Conservation (phyloP, 2,113 vertebrate genomes). For the Cnemophilus loriae region DNA sequence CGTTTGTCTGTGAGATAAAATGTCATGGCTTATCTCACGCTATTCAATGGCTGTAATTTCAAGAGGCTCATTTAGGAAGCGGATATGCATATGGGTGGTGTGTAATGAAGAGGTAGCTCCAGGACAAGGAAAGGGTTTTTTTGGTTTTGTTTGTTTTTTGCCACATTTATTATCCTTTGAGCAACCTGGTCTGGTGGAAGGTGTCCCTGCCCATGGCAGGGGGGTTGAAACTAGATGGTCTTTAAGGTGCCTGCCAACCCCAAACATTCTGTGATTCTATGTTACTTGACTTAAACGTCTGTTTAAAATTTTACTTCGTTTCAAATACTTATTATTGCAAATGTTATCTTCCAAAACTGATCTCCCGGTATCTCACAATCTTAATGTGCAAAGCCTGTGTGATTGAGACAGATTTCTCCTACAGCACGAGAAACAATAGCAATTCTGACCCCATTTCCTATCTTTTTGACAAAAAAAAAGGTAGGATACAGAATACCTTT, state of each 20-base stretch:
- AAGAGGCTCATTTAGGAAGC: not conserved
- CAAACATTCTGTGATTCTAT: not conserved
- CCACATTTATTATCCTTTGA: not conserved
- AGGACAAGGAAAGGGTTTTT: not conserved
- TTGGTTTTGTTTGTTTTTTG: not conserved
- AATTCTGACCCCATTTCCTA: not conserved
- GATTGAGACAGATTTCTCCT: not conserved
- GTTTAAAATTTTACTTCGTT: not conserved
- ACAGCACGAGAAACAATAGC: not conserved
- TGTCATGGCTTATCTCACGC: accelerated
- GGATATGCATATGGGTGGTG: not conserved
- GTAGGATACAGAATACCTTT: not conserved
- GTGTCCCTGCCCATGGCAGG: not conserved
- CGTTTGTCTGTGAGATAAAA: not conserved
- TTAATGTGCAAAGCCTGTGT: not conserved
- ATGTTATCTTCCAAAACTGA: not conserved
- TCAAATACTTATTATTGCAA: not conserved
- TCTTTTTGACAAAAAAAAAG: not conserved
- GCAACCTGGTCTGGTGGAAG: not conserved
- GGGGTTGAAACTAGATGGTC: not conserved
- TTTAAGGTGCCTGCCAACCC: not conserved
- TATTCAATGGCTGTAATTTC: not conserved
- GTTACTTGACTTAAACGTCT: not conserved
- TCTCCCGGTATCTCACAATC: not conserved
- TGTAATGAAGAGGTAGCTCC: not conserved